These are phyloP conservation scores for Camponotus fellah DNA, from an alignment of 2,888 invertebrate species.

Conservation along the genomic window DNA sequence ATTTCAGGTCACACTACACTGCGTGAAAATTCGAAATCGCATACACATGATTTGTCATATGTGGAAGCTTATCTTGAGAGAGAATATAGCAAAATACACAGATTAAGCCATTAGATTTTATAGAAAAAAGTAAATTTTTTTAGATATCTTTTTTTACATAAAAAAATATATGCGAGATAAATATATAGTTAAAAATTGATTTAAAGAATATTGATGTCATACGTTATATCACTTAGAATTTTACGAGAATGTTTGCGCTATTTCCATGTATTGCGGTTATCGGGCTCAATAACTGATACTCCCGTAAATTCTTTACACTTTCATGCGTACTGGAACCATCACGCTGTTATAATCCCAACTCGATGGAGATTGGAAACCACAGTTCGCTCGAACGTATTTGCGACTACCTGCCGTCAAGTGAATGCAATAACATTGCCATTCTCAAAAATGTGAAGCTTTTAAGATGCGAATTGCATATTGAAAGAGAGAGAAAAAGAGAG, in stretches of 20 bases:
- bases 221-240: background rate
- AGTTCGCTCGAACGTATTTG: background rate
- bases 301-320: conserved; percentile 14
- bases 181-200: background rate
- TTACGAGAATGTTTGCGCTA: background rate
- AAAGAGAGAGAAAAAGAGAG: background rate
- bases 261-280: background rate
- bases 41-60: background rate
- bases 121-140: background rate
- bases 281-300: background rate
- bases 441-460: background rate
- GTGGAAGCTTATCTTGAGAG: background rate
- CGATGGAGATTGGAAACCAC: conserved; percentile 10
- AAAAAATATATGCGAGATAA: background rate
- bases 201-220: background rate
- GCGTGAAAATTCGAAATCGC: background rate
- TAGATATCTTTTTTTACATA: background rate
- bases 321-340: background rate
- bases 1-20: conserved; percentile 9
- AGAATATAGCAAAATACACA: background rate
- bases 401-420: conserved; percentile 4
- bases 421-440: conserved; percentile 7
- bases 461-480: background rate
- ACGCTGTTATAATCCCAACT: background rate
- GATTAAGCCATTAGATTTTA: background rate